phyloP scores from a whole-genome alignment of 2,113 vertebrate species.

The Etheostoma spectabile region DNA sequence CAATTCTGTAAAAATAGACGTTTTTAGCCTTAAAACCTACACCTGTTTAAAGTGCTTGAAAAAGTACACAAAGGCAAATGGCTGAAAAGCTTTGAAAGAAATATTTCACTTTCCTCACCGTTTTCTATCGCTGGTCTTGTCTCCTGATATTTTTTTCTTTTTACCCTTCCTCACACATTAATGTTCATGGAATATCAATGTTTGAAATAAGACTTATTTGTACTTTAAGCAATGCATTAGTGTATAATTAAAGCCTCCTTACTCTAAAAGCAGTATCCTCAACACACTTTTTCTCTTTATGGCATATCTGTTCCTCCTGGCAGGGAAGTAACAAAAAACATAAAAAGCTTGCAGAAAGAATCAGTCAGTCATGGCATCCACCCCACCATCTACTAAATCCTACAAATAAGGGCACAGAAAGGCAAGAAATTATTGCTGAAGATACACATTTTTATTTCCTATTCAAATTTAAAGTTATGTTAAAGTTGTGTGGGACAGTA shows the following conservation, averaged over 20 bases:
- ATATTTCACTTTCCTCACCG: background rate
- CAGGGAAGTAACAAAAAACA: slow-evolving; percentile 17
- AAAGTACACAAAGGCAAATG: slow-evolving; percentile 39
- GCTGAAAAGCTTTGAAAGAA: slow-evolving; percentile 18
- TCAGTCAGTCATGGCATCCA: slow-evolving; percentile 38
- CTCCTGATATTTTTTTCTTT: background rate
- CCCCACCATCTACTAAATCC: background rate
- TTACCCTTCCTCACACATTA: background rate
- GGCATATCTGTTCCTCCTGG: background rate
- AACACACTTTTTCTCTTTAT: background rate
- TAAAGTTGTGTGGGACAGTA: background rate
- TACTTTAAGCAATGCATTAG: slow-evolving; percentile 11
- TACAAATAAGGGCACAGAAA: slow-evolving; percentile 18
- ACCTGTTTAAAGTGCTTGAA: slow-evolving; percentile 72
- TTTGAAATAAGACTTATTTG: slow-evolving; percentile 18
- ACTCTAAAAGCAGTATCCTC: slow-evolving; percentile 20
- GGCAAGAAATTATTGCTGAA: background rate
- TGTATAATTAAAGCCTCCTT: slow-evolving; percentile 20
- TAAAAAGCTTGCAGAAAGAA: slow-evolving; percentile 40
- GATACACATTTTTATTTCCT: background rate
- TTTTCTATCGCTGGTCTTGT: background rate
- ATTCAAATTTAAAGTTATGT: background rate
- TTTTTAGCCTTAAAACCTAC: slow-evolving; percentile 38
- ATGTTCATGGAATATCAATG: background rate
- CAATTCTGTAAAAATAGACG: slow-evolving; percentile 17